Evolutionary conservation across 2,113 vertebrate genomes (phyloP), one percentile per base, ranked within the genome.

Genomic region (Rhinoderma darwinii): DNA sequence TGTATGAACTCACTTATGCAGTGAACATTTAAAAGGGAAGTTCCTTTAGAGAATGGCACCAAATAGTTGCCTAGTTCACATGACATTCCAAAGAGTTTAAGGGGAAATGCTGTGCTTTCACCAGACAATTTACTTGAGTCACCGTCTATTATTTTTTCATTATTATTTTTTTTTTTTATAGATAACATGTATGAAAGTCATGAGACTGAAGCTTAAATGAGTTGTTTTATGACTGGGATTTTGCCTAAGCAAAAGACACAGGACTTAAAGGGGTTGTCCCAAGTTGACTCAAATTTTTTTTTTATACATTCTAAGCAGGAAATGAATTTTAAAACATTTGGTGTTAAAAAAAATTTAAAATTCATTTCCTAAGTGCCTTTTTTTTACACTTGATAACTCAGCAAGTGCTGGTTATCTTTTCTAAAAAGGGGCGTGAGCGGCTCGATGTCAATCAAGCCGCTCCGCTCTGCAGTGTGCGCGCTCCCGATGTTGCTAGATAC

Each of bases 71-170:
- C 78, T 32, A 47, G 79, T 87, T 87, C 86, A 87, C 86, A 87
- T 87, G 86, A 87, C 78, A 87, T 87, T 87, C 78, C 86, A 63
- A 50, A 20, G 79, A 87, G 86, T 82, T 87, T 87, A 61, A 82
- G 86, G 68, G 61, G 86, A 75, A 86, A 82, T 82, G 79, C 78
- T 5, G 27, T 82, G 27, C 79, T 54, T 75, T 44, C 39, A 82
- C 86, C 68, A 72, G 68, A 61, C 68, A 50, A 81, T 61, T 61
- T 43, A n/a, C 44, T 82, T 44, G n/a, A 82, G 68, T 82, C 27
- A 27, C 20, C 17, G 43, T 75, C 59, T 43, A 1, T 37, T 70
- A n/a, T 70, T 30, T 30, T 70, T 37, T 72, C 1, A 50, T 9
- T 9, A 11, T 9, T 11, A 1, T 68, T 35, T 35, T 5, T 9